phyloP scores from a whole-genome alignment of 1,140 invertebrate genomes.

The Melipona quadrifasciata region DNA sequence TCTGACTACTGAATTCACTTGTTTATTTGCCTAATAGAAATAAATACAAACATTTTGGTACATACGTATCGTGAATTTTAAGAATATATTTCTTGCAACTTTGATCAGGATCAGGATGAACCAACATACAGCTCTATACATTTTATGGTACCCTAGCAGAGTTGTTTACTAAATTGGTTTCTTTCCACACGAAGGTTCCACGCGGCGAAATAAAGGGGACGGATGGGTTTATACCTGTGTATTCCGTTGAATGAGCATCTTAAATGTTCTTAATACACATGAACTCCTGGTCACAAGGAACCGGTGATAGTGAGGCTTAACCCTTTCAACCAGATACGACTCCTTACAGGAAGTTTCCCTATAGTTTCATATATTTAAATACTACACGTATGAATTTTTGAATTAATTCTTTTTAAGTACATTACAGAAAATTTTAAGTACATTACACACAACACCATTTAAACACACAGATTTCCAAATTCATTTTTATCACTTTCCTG shows the following conservation, averaged over 20 bases:
- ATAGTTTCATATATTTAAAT: too few relatives aligned
- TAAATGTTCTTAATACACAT: not conserved
- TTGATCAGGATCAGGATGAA: conserved; percentile 8
- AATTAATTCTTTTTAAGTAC: too few relatives aligned
- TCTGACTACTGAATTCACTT: too few relatives aligned
- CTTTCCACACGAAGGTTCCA: conserved; percentile 18
- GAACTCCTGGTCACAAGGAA: not conserved
- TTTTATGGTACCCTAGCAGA: conserved; percentile 45
- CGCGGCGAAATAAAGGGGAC: not conserved
- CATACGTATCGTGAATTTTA: too few relatives aligned
- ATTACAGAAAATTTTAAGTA: too few relatives aligned
- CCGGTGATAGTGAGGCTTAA: conserved; percentile 3
- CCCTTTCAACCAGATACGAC: not conserved
- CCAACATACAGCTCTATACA: not conserved
- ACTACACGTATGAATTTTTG: too few relatives aligned
- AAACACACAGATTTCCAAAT: not conserved
- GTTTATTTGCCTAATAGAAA: not conserved
- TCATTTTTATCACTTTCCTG: not conserved
- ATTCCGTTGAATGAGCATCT: not conserved
- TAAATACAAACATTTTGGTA: not conserved
- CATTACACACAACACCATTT: too few relatives aligned
- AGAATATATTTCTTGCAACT: not conserved
- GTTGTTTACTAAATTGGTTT: conserved; percentile 63
- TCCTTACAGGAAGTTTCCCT: too few relatives aligned
- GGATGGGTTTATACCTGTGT: not conserved